Percentiles rank a stretch among this genome's conserved stretches.
Evolutionary conservation across 2,113 vertebrate species (phyloP).

Genomic region (Ramphastos sulfuratus): DNA sequence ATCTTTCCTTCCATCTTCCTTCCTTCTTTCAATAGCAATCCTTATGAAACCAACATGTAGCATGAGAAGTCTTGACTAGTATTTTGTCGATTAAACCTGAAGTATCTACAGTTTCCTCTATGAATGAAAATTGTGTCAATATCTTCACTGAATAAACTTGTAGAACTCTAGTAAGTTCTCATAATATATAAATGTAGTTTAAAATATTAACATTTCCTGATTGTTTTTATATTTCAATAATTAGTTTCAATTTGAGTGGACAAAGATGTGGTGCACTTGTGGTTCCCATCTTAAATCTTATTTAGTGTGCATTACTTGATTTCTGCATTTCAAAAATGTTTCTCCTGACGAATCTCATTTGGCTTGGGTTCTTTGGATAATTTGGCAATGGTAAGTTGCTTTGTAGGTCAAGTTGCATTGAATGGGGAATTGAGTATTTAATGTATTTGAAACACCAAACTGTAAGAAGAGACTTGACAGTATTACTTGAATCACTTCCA

Average conservation of each 20-base stretch:
- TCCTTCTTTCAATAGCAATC: background rate
- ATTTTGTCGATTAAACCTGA: background rate
- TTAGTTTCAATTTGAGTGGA: background rate
- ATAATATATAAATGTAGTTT: background rate
- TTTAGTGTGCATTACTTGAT: background rate
- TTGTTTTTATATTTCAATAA: background rate
- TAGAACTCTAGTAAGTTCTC: background rate
- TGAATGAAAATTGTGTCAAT: background rate
- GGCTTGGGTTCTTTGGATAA: background rate
- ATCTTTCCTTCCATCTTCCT: background rate
- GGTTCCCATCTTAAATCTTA: background rate
- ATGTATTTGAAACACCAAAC: background rate
- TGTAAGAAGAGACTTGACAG: background rate
- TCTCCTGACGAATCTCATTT: background rate
- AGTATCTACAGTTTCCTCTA: background rate
- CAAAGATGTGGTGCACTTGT: background rate
- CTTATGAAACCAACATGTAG: background rate
- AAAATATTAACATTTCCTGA: background rate
- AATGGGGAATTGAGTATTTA: background rate
- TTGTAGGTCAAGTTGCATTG: background rate
- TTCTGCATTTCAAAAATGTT: slow-evolving; percentile 4
- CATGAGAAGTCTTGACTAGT: background rate
- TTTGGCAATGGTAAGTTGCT: background rate
- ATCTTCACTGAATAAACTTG: background rate
- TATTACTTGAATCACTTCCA: background rate